A percentile compares a stretch with the other conserved stretches of the same genome.
phyloP scores from a whole-genome alignment of 2,113 vertebrate genomes.

The Opisthocomus hoazin region DNA sequence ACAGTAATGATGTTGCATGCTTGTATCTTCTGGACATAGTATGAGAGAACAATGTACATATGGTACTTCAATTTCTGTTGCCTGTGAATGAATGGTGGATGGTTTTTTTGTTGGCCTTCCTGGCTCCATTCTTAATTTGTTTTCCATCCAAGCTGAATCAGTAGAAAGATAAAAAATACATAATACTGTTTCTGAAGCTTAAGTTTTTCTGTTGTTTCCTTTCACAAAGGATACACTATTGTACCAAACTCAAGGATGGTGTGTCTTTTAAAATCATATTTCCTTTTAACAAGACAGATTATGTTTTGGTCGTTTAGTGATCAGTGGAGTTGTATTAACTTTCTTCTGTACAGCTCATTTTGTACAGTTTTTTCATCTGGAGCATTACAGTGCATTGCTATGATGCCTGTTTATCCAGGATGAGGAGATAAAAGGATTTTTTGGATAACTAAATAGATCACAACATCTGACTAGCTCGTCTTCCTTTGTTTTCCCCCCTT shows the following conservation, averaged over 20 bases:
- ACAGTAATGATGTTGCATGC: background rate
- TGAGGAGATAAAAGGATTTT: background rate
- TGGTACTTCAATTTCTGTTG: background rate
- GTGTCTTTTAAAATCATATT: background rate
- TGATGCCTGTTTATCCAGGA: background rate
- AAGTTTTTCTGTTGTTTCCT: background rate
- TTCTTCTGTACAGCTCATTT: background rate
- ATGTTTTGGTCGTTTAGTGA: background rate
- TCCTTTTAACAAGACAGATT: background rate
- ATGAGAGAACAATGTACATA: background rate
- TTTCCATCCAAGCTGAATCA: background rate
- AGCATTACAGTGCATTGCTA: background rate
- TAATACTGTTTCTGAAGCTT: background rate
- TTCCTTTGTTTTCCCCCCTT: background rate
- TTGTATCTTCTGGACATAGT: background rate
- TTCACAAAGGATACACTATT: background rate
- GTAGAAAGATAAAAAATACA: background rate
- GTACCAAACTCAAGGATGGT: background rate
- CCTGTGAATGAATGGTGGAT: background rate
- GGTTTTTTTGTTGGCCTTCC: background rate
- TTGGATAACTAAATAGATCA: background rate
- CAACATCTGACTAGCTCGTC: background rate
- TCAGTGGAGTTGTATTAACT: background rate
- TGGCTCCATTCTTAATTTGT: background rate
- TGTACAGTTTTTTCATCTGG: background rate